Percentiles rank a stretch among this genome's conserved stretches.
phyloP scores from a whole-genome alignment of 2,797 vertebrate genomes.

The Tokudaia tokunoshimensis region DNA sequence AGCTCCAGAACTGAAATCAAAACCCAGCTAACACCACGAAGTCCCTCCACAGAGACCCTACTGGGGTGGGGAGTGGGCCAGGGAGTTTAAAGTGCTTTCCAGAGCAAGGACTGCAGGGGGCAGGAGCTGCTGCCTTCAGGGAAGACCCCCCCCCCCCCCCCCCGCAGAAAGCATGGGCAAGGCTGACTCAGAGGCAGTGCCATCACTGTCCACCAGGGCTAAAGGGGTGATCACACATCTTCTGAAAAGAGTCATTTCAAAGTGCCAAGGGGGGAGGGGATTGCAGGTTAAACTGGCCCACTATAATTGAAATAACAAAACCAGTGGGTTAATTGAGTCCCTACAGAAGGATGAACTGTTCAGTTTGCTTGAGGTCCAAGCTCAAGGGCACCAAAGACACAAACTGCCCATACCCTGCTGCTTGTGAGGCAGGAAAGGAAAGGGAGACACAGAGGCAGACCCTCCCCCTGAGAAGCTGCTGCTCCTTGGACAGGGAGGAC shows the following conservation, averaged over 20 bases:
- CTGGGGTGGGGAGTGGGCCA: background rate
- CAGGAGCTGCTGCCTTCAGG: conserved; percentile 62
- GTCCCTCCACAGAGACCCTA: conserved; percentile 33
- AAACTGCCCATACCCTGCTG: conserved; percentile 30
- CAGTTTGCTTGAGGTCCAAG: conserved; percentile 66
- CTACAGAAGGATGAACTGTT: conserved; percentile 64
- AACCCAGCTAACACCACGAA: conserved; percentile 72
- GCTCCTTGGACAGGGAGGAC: background rate
- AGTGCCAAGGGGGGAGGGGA: background rate
- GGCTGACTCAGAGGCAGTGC: conserved; percentile 6
- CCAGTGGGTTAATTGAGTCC: conserved; percentile 73
- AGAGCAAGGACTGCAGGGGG: conserved; percentile 21
- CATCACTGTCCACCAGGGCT: conserved; percentile 6
- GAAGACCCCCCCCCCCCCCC: conserved; percentile 19
- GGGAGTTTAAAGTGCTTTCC: conserved; percentile 64
- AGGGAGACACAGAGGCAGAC: background rate
- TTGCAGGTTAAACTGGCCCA: background rate
- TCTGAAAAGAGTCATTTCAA: conserved; percentile 72
- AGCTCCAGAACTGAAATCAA: conserved; percentile 80
- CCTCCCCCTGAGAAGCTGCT: background rate
- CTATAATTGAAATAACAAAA: conserved; percentile 72
- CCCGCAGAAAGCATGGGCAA: background rate
- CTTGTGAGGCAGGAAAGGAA: background rate
- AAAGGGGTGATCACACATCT: conserved; percentile 27
- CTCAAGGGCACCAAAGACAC: conserved; percentile 67